phyloP scores from a whole-genome alignment of 1,140 invertebrate genomes.

The Bradynema listronoti region DNA sequence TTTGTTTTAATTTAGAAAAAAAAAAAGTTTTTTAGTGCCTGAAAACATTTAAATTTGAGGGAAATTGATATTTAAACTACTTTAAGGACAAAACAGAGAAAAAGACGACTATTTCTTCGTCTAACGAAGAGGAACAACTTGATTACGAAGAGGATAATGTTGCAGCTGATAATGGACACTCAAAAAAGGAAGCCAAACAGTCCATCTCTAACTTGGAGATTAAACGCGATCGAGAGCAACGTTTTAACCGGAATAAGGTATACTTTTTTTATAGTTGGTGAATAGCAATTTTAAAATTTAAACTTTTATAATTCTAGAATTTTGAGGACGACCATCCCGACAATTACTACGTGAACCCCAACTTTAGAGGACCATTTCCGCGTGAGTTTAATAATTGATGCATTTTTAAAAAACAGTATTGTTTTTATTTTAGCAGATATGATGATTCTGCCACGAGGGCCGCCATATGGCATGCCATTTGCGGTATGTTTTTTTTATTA shows the following conservation, averaged over 20 bases:
- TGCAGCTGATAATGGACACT: constrained; percentile 16
- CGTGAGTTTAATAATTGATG: constrained; percentile 16
- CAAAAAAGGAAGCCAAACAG: constrained; percentile 5
- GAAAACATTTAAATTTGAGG: not conserved
- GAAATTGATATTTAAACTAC: not conserved
- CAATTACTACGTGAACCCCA: constrained; percentile 26
- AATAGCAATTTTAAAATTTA: constrained; percentile 5
- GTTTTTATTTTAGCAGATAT: not conserved
- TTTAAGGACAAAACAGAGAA: not conserved
- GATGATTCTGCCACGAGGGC: constrained; percentile 1
- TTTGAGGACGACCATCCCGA: not conserved
- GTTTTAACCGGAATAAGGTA: not conserved
- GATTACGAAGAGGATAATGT: constrained; percentile 27
- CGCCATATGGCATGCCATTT: not conserved
- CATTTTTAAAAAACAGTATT: not conserved
- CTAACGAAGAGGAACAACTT: constrained; percentile 19
- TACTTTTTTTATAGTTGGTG: not conserved
- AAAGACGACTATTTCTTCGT: not conserved
- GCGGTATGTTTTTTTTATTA: too few relatives aligned
- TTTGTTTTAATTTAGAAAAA: not conserved
- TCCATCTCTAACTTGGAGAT: not conserved
- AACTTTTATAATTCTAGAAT: constrained; percentile 3
- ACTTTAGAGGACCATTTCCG: constrained; percentile 13
- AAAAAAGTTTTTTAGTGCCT: constrained; percentile 1
- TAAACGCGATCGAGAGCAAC: not conserved